Base-by-base conservation (phyloP, 1,140 invertebrate species). In the Papilio aristodemus region DNA sequence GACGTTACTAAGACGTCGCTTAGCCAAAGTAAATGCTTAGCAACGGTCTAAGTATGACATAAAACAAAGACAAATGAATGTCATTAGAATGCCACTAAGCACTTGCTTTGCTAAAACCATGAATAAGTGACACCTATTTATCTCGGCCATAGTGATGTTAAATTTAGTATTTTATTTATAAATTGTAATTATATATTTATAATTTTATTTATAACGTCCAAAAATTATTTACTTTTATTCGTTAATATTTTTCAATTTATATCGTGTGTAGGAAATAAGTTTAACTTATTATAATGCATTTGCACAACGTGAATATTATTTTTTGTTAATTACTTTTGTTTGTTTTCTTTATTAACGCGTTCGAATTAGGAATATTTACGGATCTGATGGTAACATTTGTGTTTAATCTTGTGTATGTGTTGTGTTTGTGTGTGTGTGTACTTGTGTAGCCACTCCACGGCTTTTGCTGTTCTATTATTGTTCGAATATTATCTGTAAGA, bases 281-380 rank as follows among this genome's bases (percentile, higher is more conserved):
- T 32, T 32, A 3, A 46, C 0, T 10, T 50, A 32, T 32, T 19
- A 46, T 11, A 50, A 50, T 50, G 46, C 46, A 50, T 50, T 50
- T 50, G 46, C 46, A 50, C 46, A 50, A n/a, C n/a, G n/a, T n/a
- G n/a, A n/a, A 50, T 50, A 4, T 22, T n/a, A 13, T 39, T 11
- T 4, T 50, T 50, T 50, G 17, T 50, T 50, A 22, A 10, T 50
- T 22, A 50, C 11, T 50, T 50, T 43, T 5, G 6, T 43, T 43
- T 8, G 14, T 50, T 50, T 50, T 50, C 19, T 10, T 50, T 50
- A 50, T 50, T 50, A 50, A 50, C 46, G 46, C 46, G 46, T 50
- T 22, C 46, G 46, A 22, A 50, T 22, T 50, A 50, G 46, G 22
- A 50, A 50, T 50, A 50, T 50, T 22, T 50, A 50, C 17, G 46